Base-by-base conservation (phyloP, 2,888 invertebrate species). In the Balanococcus diminutus region DNA sequence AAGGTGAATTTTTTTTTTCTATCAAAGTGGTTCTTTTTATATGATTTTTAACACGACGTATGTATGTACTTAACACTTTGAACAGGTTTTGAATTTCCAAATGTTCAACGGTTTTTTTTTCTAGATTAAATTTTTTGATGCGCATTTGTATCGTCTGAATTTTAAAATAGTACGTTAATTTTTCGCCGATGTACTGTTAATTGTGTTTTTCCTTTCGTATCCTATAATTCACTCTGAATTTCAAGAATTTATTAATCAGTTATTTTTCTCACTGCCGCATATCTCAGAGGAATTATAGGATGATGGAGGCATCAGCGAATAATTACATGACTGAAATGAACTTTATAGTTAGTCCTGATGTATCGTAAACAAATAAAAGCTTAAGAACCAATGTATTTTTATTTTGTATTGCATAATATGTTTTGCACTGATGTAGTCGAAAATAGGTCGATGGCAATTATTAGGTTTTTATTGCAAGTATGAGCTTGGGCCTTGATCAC, bases 361-460 rank as follows among this genome's bases (percentile, higher is more conserved):
- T 79, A 79, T 79, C 75, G 75, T 79, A 79, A 79, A 79, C 36
- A 79, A 79, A 79, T 79, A 79, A 79, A 79, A 79, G 75, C 75
- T 79, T 79, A 79, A 79, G 75, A 79, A 79, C 75, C 75, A 19
- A 16, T 25, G n/a, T n/a, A n/a, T n/a, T n/a, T n/a, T n/a, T n/a
- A n/a, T n/a, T n/a, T n/a, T n/a, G n/a, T n/a, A n/a, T n/a, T n/a
- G n/a, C n/a, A n/a, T n/a, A n/a, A n/a, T n/a, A n/a, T n/a, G 14
- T 46, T 46, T 46, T 46, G 46, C 3, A n/a, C 14, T 46, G 46
- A n/a, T 46, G n/a, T n/a, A n/a, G n/a, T n/a, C n/a, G n/a, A n/a
- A n/a, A n/a, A n/a, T n/a, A n/a, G n/a, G n/a, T n/a, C n/a, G n/a
- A n/a, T n/a, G n/a, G n/a, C n/a, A n/a, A n/a, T n/a, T n/a, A n/a